These are phyloP conservation scores for Tribolium madens DNA, from an alignment of 1,140 invertebrate species.

Conservation along the genomic window DNA sequence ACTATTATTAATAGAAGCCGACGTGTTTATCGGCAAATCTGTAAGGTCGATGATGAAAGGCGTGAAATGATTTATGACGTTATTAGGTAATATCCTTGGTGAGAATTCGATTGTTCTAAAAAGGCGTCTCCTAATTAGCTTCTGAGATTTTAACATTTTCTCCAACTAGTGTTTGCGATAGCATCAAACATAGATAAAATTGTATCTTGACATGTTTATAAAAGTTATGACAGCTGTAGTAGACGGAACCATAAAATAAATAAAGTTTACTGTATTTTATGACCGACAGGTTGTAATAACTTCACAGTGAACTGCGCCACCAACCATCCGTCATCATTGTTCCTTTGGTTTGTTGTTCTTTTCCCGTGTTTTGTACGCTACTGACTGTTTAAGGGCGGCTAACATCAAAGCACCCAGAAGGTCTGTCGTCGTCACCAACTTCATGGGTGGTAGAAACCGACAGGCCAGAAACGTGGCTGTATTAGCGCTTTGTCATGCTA, in stretches of 20 bases:
- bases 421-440: slow-evolving; percentile 67
- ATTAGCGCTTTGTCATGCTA: slow-evolving; percentile 64
- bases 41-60: slow-evolving; percentile 37
- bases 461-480: slow-evolving; percentile 62
- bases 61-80: slow-evolving; percentile 42
- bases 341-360: slow-evolving; percentile 56
- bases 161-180: background rate
- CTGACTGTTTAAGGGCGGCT: slow-evolving; percentile 57
- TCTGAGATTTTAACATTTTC: background rate
- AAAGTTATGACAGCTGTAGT: slow-evolving; percentile 62
- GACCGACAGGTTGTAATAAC: slow-evolving; percentile 49
- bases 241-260: slow-evolving; percentile 60
- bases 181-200: background rate
- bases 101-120: slow-evolving; percentile 36
- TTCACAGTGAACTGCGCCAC: slow-evolving; percentile 22
- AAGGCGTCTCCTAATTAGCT: slow-evolving; percentile 26
- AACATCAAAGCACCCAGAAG: slow-evolving; percentile 62
- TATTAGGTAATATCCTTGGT: slow-evolving; percentile 37
- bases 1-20: slow-evolving; percentile 37
- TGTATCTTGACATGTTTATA: slow-evolving; percentile 53
- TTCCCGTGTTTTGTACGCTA: slow-evolving; percentile 58
- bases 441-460: slow-evolving; percentile 68
- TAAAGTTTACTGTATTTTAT: slow-evolving; percentile 52
- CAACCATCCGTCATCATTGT: slow-evolving; percentile 50
- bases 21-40: slow-evolving; percentile 43